phyloP scores from a whole-genome alignment of 2,113 vertebrate genomes.

The Castor canadensis region DNA sequence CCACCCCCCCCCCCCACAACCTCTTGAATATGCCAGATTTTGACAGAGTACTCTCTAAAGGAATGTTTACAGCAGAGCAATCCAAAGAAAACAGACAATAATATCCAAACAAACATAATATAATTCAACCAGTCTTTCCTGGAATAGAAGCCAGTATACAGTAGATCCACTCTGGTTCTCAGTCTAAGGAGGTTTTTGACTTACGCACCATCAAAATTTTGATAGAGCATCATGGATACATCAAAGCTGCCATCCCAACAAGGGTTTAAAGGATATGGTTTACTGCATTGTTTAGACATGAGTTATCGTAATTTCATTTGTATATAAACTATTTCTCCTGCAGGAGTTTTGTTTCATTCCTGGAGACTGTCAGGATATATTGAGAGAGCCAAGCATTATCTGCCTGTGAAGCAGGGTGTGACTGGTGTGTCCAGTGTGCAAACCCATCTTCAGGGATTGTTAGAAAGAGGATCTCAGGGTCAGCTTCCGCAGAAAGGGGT shows the following conservation, averaged over 20 bases:
- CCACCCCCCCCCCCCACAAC: too few species aligned
- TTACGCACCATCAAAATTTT: neutral
- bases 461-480: neutral
- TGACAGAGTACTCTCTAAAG: neutral
- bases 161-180: neutral
- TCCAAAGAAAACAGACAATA: neutral
- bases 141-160: neutral
- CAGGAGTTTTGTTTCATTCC: neutral
- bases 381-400: too few species aligned
- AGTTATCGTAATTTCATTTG: neutral
- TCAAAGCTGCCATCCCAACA: neutral
- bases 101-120: neutral
- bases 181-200: neutral
- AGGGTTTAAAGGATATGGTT: neutral
- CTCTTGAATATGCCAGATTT: neutral
- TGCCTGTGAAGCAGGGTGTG: neutral
- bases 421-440: fast-evolving
- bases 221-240: neutral
- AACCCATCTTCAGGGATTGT: neutral
- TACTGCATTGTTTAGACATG: neutral
- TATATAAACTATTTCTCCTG: neutral
- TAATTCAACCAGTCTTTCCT: neutral
- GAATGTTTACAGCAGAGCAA: neutral
- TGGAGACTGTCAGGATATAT: neutral
- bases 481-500: neutral